These are phyloP conservation scores for Phasianus colchicus DNA, from an alignment of 2,113 vertebrate genomes.

Conservation along the genomic window DNA sequence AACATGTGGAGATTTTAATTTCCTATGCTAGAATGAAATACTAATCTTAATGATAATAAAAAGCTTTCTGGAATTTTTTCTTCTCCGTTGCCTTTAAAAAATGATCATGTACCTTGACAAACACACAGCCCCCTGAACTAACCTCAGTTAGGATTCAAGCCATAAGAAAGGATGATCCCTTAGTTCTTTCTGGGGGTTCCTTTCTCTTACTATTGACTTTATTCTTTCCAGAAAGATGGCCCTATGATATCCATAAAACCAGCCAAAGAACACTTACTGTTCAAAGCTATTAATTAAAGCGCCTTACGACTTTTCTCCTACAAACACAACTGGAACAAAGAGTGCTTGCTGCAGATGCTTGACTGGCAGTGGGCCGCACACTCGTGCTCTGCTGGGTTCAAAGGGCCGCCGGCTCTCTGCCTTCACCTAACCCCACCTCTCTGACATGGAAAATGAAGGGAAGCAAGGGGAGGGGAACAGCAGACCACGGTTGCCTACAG, in stretches of 20 bases:
- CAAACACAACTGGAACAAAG: conserved; percentile 14
- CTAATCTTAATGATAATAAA: not conserved
- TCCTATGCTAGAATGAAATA: not conserved
- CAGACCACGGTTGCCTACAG: conserved; percentile 27
- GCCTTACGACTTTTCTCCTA: not conserved
- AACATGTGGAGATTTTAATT: not conserved
- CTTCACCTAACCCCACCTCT: not conserved
- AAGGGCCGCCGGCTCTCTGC: not conserved
- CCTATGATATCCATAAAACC: conserved; percentile 9
- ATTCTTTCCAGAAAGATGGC: not conserved
- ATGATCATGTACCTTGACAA: not conserved
- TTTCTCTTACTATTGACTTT: not conserved
- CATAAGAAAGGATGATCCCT: not conserved
- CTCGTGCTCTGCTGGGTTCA: not conserved
- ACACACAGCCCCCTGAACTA: not conserved
- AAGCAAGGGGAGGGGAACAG: conserved; percentile 26
- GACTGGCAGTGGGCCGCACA: not conserved
- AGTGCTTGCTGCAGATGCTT: conserved; percentile 26
- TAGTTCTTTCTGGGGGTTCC: not conserved
- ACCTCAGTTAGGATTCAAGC: not conserved
- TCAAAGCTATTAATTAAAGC: conserved; percentile 15
- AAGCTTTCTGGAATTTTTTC: not conserved
- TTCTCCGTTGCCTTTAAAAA: not conserved
- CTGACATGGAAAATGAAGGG: conserved; percentile 5
- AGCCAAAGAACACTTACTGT: conserved; percentile 36